Percentiles rank a stretch among this genome's conserved stretches.
Conservation (phyloP, 2,113 vertebrate species). For the Lepidothrix coronata region DNA sequence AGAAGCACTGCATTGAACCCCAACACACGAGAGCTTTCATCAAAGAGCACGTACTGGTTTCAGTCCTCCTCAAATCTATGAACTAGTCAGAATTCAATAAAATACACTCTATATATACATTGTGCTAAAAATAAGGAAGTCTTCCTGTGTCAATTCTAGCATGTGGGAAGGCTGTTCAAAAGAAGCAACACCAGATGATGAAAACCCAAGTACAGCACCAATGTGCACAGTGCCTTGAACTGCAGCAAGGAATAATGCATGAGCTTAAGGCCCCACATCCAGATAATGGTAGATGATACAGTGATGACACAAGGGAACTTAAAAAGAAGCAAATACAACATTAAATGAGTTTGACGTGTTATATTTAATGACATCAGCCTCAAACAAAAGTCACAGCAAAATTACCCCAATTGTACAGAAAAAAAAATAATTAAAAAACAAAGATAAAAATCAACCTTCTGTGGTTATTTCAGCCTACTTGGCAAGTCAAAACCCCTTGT, state of each 20-base stretch:
- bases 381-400: neutral
- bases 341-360: neutral
- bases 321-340: neutral
- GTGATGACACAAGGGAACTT: neutral
- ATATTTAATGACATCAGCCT: neutral
- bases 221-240: neutral
- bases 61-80: neutral
- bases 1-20: neutral
- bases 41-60: neutral
- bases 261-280: neutral
- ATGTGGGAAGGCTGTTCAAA: neutral
- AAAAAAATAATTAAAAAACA: neutral
- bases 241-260: neutral
- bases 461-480: neutral
- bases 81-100: neutral
- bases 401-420: neutral
- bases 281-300: neutral
- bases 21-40: neutral
- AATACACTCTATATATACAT: neutral
- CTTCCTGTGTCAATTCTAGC: neutral
- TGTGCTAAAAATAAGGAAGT: neutral
- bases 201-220: neutral
- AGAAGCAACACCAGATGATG: neutral
- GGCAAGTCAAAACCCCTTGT: neutral
- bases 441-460: neutral